A percentile compares a stretch with the other conserved stretches of the same genome.
phyloP scores from a whole-genome alignment of 2,888 invertebrate genomes.

The Microplitis deprimator region DNA sequence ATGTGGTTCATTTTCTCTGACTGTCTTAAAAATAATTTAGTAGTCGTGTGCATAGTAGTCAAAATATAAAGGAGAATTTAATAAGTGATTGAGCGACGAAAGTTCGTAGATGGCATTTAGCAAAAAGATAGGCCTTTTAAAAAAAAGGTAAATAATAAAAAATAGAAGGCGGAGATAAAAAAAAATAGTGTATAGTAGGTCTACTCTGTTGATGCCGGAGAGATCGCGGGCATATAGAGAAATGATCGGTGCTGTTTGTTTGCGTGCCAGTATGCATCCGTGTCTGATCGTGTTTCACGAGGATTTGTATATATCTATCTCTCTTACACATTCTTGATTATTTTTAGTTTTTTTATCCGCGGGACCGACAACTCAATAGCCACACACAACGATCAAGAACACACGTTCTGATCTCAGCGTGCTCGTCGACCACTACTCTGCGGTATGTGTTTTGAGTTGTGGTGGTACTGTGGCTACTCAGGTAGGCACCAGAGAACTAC shows the following conservation, averaged over 20 bases:
- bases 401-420: constrained; percentile 47
- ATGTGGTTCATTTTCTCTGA: too few relatives aligned
- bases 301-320: constrained; percentile 55
- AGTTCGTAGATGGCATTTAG: constrained; percentile 36
- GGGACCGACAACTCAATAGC: constrained; percentile 67
- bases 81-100: constrained; percentile 7
- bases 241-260: constrained; percentile 60
- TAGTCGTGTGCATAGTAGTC: background rate
- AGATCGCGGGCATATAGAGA: constrained; percentile 44
- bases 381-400: constrained; percentile 44
- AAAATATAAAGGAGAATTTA: background rate
- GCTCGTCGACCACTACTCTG: constrained; percentile 43
- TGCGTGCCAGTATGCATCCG: constrained; percentile 66
- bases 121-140: constrained; percentile 19
- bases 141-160: constrained; percentile 28
- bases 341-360: constrained; percentile 57
- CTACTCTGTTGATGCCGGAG: constrained; percentile 40
- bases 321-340: constrained; percentile 32
- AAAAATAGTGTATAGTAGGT: background rate
- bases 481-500: constrained; percentile 53
- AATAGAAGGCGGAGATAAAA: constrained; percentile 13
- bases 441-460: constrained; percentile 46
- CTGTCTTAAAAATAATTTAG: too few relatives aligned
- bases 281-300: constrained; percentile 69
- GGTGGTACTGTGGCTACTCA: constrained; percentile 55